Conservation (phyloP, 2,797 vertebrate species). For the Tokudaia tokunoshimensis region DNA sequence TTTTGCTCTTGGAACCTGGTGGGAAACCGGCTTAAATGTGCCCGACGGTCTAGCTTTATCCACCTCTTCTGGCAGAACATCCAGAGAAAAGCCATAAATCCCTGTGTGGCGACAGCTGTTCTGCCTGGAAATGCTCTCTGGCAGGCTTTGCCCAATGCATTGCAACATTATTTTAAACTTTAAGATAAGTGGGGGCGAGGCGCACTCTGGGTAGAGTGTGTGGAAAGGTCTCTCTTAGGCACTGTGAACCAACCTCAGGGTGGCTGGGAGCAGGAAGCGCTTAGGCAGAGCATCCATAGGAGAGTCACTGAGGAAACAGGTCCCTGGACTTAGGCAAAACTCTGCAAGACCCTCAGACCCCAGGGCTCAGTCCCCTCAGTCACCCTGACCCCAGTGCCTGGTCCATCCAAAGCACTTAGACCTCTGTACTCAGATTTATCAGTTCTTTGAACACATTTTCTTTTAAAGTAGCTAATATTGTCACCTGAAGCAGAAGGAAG, state of each 20-base stretch:
- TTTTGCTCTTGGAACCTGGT: not conserved
- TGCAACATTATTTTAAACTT: slow-evolving; percentile 37
- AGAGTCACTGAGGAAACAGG: no score
- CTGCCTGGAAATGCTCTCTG: slow-evolving; percentile 16
- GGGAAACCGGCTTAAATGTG: not conserved
- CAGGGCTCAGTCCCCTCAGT: not conserved
- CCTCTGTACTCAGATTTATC: not conserved
- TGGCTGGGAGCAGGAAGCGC: no score
- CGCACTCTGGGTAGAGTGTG: not conserved
- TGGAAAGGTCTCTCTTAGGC: not conserved
- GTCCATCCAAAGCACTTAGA: not conserved
- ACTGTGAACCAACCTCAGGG: not conserved
- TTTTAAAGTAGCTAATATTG: not conserved
- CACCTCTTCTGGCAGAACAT: not conserved
- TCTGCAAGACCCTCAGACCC: not conserved
- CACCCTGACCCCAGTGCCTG: no score
- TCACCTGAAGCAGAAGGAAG: not conserved
- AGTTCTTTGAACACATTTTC: not conserved
- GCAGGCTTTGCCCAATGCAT: not conserved
- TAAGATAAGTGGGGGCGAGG: not conserved
- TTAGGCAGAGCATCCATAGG: not conserved
- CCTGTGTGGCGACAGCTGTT: not conserved
- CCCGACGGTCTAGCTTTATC: not conserved
- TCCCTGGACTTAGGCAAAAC: not conserved
- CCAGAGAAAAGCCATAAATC: slow-evolving; percentile 32